A percentile compares a stretch with the other conserved stretches of the same genome.
phyloP scores from a whole-genome alignment of 1,140 invertebrate genomes.

The Bombus fervidus region DNA sequence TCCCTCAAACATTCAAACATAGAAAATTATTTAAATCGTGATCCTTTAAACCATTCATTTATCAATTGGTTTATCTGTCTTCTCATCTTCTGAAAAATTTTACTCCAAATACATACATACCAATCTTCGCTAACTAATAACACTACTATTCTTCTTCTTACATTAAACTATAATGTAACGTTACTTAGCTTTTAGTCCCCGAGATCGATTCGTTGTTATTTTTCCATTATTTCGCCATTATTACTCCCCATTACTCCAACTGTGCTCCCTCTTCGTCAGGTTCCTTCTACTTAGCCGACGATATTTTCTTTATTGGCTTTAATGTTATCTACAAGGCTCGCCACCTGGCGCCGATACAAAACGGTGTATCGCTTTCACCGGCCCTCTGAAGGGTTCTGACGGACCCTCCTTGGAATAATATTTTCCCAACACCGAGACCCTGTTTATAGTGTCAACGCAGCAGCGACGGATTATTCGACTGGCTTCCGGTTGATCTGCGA shows the following conservation, averaged over 20 bases:
- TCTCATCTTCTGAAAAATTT: not conserved
- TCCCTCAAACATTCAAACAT: no score
- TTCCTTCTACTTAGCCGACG: conserved; percentile 39
- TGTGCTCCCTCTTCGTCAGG: not conserved
- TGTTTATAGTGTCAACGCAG: conserved; percentile 67
- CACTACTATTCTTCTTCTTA: not conserved
- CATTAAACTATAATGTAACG: not conserved
- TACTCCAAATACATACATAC: no score
- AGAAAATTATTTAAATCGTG: not conserved
- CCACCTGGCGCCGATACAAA: conserved; percentile 63
- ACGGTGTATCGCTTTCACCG: conserved; percentile 66
- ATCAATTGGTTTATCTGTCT: not conserved
- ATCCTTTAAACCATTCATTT: not conserved
- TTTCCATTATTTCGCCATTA: conserved; percentile 49
- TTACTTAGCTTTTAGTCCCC: not conserved
- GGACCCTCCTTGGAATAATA: conserved; percentile 69
- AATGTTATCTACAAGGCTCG: conserved; percentile 64
- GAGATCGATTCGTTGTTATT: conserved; percentile 19
- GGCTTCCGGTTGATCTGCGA: conserved; percentile 6
- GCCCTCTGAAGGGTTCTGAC: conserved; percentile 31
- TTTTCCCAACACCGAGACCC: conserved; percentile 68
- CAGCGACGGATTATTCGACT: conserved; percentile 57
- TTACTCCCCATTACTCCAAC: conserved; percentile 28
- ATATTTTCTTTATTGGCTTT: conserved; percentile 64
- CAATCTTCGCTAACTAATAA: not conserved